Conservation (phyloP, 2,888 invertebrate species). For the Cactoblastis cactorum region DNA sequence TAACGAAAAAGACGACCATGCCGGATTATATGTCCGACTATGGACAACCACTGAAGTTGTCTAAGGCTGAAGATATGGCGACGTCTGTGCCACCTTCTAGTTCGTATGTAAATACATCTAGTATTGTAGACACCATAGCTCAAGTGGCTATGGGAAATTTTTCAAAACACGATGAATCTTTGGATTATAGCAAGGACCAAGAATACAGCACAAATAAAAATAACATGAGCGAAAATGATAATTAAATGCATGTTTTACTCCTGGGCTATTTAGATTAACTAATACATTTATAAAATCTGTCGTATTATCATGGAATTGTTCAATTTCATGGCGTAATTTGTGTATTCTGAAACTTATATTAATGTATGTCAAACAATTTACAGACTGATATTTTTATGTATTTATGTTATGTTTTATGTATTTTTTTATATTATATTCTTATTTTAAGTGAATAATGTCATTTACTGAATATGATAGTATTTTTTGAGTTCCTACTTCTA, state of each 20-base stretch:
- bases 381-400: too few relatives aligned
- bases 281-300: too few relatives aligned
- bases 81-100: constrained; percentile 69
- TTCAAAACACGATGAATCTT: constrained; percentile 60
- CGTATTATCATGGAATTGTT: too few relatives aligned
- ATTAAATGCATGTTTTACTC: constrained; percentile 19
- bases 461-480: not conserved
- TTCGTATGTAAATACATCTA: constrained; percentile 58
- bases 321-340: too few relatives aligned
- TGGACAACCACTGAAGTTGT: constrained; percentile 79
- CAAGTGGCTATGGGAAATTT: constrained; percentile 69
- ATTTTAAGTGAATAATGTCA: too few relatives aligned
- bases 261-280: too few relatives aligned
- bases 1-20: constrained; percentile 75
- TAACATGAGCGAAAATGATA: constrained; percentile 46
- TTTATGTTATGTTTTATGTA: too few relatives aligned
- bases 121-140: constrained; percentile 63
- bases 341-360: too few relatives aligned
- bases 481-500: not conserved
- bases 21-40: constrained; percentile 71
- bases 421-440: too few relatives aligned
- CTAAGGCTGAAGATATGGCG: constrained; percentile 77
- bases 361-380: too few relatives aligned
- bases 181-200: constrained; percentile 63
- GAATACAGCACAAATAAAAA: constrained; percentile 57